Evolutionary conservation across 2,113 vertebrate genomes (phyloP), one percentile per base, ranked within the genome.

Genomic region (Seriola aureovittata): DNA sequence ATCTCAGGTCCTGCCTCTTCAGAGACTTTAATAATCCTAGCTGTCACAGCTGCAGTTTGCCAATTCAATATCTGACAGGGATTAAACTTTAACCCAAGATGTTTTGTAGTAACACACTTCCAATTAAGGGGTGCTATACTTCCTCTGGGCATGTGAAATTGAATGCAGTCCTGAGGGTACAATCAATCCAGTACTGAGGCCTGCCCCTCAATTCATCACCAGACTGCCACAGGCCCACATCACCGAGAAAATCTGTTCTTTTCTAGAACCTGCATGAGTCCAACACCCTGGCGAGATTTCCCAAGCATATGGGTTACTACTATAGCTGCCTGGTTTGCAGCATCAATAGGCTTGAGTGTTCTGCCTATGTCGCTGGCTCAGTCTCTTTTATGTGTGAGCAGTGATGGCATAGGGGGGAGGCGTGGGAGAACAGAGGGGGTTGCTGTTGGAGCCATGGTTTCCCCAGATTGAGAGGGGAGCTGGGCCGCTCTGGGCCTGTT

Each of bases 381-480:
- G 52, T 62, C 66, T 83, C 82, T 85, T 83, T 90, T 85, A 76
- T 88, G 75, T 81, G 78, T 19, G 68, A 75, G 80, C 71, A 5
- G 83, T 79, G 91, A 93, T 69, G 81, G 69, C 82, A 88, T 85
- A 54, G 70, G 62, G 77, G 80, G 90, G 70, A 69, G 81, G 88
- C 80, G 50, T 76, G 89, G 64, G 76, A 91, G 89, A 92, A 94
- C 92, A 94, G 85, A 92, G 90, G 86, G 82, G 88, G 81, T 46
- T 86, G 80, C 91, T 94, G 92, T 92, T 89, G 78, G 50, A 80
- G 78, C 80, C 80, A 74, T 21, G 58, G 87, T 82, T 89, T 88
- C 60, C 78, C 81, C 90, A 79, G 87, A 75, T 60, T 85, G 81
- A 75, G 87, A 54, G 81, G 82, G 77, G 84, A 88, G 87, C 76